phyloP scores from a whole-genome alignment of 2,888 invertebrate species.

The Beris chalybata region DNA sequence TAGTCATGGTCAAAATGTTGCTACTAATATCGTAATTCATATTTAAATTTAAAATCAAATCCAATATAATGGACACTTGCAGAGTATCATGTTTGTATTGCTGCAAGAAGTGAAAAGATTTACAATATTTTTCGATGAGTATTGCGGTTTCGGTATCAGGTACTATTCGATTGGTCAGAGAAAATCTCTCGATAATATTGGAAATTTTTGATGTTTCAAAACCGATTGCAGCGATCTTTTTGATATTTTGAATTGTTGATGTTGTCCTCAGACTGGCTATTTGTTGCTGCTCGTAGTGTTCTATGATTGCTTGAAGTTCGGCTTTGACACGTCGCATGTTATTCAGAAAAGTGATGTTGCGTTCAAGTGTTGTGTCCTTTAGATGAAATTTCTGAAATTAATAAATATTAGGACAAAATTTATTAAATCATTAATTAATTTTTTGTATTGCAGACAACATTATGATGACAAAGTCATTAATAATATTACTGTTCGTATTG shows the following conservation, averaged over 20 bases:
- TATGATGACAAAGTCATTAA: too few species aligned
- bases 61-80: slow-evolving; percentile 50
- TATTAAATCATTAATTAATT: neutral
- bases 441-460: neutral
- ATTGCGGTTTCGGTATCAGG: slow-evolving; percentile 45
- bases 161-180: slow-evolving; percentile 48
- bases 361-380: slow-evolving; percentile 65
- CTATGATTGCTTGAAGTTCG: slow-evolving; percentile 49
- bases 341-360: slow-evolving; percentile 71
- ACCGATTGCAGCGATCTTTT: slow-evolving; percentile 61
- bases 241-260: slow-evolving; percentile 52
- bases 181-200: slow-evolving; percentile 64
- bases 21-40: slow-evolving; percentile 52
- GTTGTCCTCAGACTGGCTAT: slow-evolving; percentile 33
- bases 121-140: slow-evolving; percentile 46
- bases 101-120: slow-evolving; percentile 48
- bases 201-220: slow-evolving; percentile 65
- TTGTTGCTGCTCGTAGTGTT: slow-evolving; percentile 49
- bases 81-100: slow-evolving; percentile 49
- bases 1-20: slow-evolving; percentile 50
- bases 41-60: slow-evolving; percentile 51
- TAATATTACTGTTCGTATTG: too few species aligned
- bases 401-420: too few species aligned
- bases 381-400: slow-evolving; percentile 67
- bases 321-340: slow-evolving; percentile 58